Evolutionary conservation across 2,797 vertebrate species (phyloP).

Genomic region (Muscicapa comitata): DNA sequence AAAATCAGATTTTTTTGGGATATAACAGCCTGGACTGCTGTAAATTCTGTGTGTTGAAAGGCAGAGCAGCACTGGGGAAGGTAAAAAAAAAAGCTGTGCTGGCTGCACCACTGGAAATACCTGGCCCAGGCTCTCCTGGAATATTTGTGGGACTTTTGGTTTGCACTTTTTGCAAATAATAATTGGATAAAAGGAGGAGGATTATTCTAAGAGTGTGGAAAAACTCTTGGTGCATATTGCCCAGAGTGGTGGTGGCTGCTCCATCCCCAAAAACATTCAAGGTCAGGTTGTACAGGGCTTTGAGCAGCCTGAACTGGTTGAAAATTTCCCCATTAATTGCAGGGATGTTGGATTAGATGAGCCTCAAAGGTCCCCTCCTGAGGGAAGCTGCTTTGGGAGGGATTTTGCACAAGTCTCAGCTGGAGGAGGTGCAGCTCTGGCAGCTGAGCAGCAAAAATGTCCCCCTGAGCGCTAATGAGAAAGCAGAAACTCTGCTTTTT

Average conservation of each 20-base stretch:
- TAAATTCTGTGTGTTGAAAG: background rate
- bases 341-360: background rate
- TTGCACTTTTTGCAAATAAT: background rate
- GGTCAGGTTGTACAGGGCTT: fast-evolving
- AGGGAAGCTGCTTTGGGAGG: background rate
- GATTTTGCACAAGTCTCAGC: background rate
- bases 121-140: background rate
- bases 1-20: background rate
- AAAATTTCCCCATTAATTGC: background rate
- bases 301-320: background rate
- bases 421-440: background rate
- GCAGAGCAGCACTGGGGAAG: background rate
- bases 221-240: fast-evolving
- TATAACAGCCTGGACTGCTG: background rate
- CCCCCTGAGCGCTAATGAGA: background rate
- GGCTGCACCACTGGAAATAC: background rate
- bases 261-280: background rate
- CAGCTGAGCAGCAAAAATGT: background rate
- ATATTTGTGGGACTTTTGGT: no score
- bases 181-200: background rate
- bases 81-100: background rate
- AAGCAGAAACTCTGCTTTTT: conserved; percentile 51
- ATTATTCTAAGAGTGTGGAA: background rate
- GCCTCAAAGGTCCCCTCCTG: fast-evolving
- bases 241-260: background rate